Conservation (phyloP, 2,888 invertebrate genomes). For the Heteromyza rotundicornis region DNA sequence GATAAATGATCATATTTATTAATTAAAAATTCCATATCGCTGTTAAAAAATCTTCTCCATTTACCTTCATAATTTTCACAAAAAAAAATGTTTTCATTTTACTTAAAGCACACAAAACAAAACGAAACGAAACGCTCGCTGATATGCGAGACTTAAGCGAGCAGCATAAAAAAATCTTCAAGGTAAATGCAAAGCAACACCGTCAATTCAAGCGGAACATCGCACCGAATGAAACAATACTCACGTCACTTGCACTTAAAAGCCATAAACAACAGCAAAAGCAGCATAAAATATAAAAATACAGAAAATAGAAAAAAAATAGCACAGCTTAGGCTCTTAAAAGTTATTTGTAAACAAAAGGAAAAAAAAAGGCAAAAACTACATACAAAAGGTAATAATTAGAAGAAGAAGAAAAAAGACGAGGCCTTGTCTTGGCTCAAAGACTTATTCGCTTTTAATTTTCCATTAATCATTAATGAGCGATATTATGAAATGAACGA, state of each 20-base stretch:
- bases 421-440: background rate
- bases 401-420: no score
- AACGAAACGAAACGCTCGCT: background rate
- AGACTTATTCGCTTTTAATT: background rate
- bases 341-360: background rate
- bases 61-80: background rate
- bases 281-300: background rate
- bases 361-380: background rate
- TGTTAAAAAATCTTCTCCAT: background rate
- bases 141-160: background rate
- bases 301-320: conserved; percentile 15
- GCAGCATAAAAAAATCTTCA: background rate
- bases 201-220: conserved; percentile 1
- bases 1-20: background rate
- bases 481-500: background rate
- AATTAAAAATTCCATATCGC: background rate
- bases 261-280: background rate
- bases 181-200: conserved; percentile 10
- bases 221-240: background rate
- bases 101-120: background rate
- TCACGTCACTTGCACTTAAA: background rate
- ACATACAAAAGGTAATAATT: background rate
- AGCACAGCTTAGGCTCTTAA: background rate
- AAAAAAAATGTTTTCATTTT: no score
- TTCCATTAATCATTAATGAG: background rate